These are phyloP conservation scores for Cephalopachus bancanus DNA, from an alignment of 2,797 vertebrate species.

Conservation along the genomic window DNA sequence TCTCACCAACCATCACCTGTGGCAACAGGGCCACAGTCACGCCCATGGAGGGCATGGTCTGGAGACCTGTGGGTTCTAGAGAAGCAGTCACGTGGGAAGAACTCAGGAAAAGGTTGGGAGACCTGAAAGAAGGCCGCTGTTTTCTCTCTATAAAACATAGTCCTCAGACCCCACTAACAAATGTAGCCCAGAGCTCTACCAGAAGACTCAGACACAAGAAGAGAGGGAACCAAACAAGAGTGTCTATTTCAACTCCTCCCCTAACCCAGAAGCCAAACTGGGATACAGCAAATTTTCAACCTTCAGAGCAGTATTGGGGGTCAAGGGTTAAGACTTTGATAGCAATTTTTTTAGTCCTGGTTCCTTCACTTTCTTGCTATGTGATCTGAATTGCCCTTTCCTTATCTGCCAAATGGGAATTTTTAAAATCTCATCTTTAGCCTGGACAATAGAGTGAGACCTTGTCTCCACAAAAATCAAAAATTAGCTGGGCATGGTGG, in stretches of 20 bases:
- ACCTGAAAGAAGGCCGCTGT: neutral
- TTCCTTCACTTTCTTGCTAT: neutral
- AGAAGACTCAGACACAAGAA: neutral
- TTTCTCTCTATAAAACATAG: constrained; percentile 2
- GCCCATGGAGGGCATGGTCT: neutral
- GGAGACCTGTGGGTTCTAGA: neutral
- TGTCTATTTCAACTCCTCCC: neutral
- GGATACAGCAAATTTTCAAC: neutral
- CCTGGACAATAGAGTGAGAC: no score
- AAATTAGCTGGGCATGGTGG: no score
- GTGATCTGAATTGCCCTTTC: neutral
- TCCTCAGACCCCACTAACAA: neutral
- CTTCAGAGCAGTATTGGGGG: neutral
- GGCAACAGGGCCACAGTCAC: neutral
- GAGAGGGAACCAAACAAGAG: neutral
- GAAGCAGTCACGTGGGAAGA: neutral
- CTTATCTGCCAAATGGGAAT: constrained; percentile 15
- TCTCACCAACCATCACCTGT: neutral
- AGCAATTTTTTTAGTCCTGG: neutral
- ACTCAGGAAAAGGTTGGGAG: neutral
- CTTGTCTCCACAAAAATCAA: no score
- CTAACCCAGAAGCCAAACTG: neutral
- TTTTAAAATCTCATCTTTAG: no score
- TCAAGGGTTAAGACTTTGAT: neutral
- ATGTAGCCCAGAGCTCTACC: neutral